Evolutionary conservation across 2,113 vertebrate genomes (phyloP).

Genomic region (Psettodes erumei): DNA sequence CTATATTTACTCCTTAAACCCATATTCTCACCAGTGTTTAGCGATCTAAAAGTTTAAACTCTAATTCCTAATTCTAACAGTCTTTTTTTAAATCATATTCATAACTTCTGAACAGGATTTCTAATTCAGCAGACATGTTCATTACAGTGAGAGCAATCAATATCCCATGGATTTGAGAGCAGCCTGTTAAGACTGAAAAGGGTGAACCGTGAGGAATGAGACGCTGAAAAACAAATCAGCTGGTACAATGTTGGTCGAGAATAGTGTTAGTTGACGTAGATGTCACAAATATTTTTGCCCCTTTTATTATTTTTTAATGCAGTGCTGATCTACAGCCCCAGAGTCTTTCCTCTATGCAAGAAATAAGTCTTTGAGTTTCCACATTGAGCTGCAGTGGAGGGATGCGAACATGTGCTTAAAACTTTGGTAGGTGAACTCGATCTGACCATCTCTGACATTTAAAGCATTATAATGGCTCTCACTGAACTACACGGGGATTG

Average conservation of each 20-base stretch:
- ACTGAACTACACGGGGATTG: background rate
- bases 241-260: constrained; percentile 8
- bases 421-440: background rate
- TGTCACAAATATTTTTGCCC: too few relatives aligned
- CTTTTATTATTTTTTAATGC: background rate
- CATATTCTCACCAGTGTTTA: background rate
- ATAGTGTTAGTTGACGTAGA: too few relatives aligned
- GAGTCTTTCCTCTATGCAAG: background rate
- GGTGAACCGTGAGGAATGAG: background rate
- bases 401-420: background rate
- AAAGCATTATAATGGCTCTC: background rate
- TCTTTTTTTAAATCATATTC: too few relatives aligned
- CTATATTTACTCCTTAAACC: constrained; percentile 38
- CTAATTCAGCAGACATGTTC: constrained; percentile 35
- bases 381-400: background rate
- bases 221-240: constrained; percentile 7
- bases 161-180: constrained; percentile 12
- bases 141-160: constrained; percentile 41
- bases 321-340: background rate
- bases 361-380: background rate
- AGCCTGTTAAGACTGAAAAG: background rate
- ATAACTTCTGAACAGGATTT: constrained; percentile 23
- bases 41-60: background rate
- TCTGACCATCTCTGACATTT: background rate
- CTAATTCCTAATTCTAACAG: background rate